phyloP scores from a whole-genome alignment of 2,888 invertebrate species.

The Plagiodera versicolora region DNA sequence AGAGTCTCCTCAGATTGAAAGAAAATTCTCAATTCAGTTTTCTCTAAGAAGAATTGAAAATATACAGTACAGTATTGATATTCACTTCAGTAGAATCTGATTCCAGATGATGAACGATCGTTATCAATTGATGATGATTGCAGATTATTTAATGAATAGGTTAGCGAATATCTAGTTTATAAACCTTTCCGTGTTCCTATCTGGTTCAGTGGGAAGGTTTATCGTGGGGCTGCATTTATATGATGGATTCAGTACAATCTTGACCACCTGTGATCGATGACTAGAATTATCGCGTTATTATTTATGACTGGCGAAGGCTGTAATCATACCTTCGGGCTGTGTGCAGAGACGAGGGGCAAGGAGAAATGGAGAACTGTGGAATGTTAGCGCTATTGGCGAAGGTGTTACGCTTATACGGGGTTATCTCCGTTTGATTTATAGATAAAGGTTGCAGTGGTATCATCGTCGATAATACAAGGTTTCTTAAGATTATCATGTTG shows the following conservation, averaged over 20 bases:
- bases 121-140: too few relatives aligned
- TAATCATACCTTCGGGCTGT: slow-evolving; percentile 9
- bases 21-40: too few relatives aligned
- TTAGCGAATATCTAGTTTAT: too few relatives aligned
- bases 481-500: neutral
- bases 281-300: slow-evolving; percentile 18
- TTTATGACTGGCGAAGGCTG: slow-evolving; percentile 9
- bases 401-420: neutral
- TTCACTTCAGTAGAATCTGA: too few relatives aligned
- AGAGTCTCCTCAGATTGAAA: too few relatives aligned
- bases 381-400: slow-evolving; percentile 3
- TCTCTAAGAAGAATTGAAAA: too few relatives aligned
- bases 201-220: neutral
- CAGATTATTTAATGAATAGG: too few relatives aligned
- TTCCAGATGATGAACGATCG: too few relatives aligned
- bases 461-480: neutral
- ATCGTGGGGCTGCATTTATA: neutral
- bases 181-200: too few relatives aligned
- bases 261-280: slow-evolving; percentile 18
- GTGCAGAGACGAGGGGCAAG: neutral
- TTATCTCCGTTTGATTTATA: neutral
- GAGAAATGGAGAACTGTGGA: neutral
- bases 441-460: neutral
- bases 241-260: neutral
- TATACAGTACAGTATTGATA: too few relatives aligned